Base-by-base conservation (phyloP, 2,797 vertebrate species). In the Melanotaenia parkinsoni region DNA sequence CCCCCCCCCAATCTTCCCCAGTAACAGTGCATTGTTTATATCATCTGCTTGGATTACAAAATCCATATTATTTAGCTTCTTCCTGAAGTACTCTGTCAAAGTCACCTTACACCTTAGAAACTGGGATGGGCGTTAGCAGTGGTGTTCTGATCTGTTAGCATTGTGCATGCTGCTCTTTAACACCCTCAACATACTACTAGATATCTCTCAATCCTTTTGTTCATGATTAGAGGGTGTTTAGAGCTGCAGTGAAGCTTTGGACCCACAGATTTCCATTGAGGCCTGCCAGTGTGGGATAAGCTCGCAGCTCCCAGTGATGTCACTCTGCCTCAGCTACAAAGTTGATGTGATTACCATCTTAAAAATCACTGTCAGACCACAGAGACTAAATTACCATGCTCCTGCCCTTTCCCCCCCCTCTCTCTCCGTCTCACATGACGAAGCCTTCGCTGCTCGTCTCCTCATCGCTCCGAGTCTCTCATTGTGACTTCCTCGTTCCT, bases 311-410 rank as follows among this genome's bases (percentile, higher is more conserved):
- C 0, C 77, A 40, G 80, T 91, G 90, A 92, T 89, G 91, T 90
- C 89, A 86, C 84, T 80, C 50, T 10, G 78, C 79, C 72, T 57
- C 61, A 11, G 72, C 84, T 84, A 43, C 79, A 80, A 45, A 79
- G 75, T 83, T 90, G 84, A 91, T 92, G 85, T 89, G 84, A 92
- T 92, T 88, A 87, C 83, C 83, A 81, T 85, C 77, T 64, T 70
- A 80, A 82, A 85, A 89, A 87, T 92, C 80, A 79, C 86, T 89
- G 88, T 93, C 87, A 82, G 82, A 53, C 83, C 50, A 67, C 11
- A 59, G 63, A 80, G 76, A 82, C 68, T 67, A 86, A 82, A 89
- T 86, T 82, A 77, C 84, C 78, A 40, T 26, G 47, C 69, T 70
- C 60, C 63, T 82, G 76, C 72, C 20, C 67, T 76, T 2, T 10